Evolutionary conservation across 2,888 invertebrate species (phyloP), one percentile per base, ranked within the genome.

Genomic region (Polymixis lichenea): DNA sequence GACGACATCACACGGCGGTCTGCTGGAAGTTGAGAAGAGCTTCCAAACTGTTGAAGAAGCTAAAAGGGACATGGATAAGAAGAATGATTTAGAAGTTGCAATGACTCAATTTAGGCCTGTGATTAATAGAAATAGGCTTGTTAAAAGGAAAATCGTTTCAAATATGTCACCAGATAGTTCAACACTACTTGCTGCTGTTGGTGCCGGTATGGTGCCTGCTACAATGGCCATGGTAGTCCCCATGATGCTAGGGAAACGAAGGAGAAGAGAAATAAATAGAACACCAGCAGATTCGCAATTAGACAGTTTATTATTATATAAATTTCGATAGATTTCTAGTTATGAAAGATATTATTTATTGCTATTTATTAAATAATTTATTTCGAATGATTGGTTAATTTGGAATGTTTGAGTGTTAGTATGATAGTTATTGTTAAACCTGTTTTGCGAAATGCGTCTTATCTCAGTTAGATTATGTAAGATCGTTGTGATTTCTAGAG

Each of bases 211-310:
- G 97, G 97, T 98, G 32, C 98, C 98, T 11, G 98, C 98, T 0
- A 98, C 98, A 0, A 98, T 98, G 97, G 98, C 98, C 0, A 98
- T 98, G 97, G 97, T 98, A 85, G 97, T 98, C 56, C 98, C 98
- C 0, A 97, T 98, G 97, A 97, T 98, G 92, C 95, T 98, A 78
- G 98, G 97, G 15, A 91, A 94, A 85, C 92, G 95, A n/a, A 88
- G 94, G 83, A 94, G 94, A 88, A 90, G 95, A 83, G 93, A 93
- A 58, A 80, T 93, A 56, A 87, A 75, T 72, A 82, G 70, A 81
- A 84, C 78, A 43, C 79, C 87, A 64, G 84, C 88, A 79, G 80
- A 90, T 73, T 75, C 89, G 65, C 84, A 92, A 87, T 80, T 93
- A 84, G 88, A 92, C n/a, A 88, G 91, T 75, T 78, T 93, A 82